These are phyloP conservation scores for Nothura maculosa DNA, from an alignment of 2,797 vertebrate genomes.

Conservation along the genomic window DNA sequence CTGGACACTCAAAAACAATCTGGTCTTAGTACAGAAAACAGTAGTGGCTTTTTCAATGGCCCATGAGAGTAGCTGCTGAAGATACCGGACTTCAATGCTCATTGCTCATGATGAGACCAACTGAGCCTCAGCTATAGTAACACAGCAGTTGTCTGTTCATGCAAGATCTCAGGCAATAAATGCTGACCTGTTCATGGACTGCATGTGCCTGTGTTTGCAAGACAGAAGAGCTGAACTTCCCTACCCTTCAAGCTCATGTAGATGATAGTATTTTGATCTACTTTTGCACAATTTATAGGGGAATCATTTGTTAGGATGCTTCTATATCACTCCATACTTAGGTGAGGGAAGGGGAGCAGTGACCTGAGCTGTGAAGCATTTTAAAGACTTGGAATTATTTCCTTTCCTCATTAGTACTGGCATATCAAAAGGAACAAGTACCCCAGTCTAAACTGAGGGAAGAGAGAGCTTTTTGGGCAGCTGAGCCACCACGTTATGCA, in stretches of 20 bases:
- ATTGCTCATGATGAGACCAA: neutral
- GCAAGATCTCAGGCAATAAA: neutral
- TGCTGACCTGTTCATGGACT: neutral
- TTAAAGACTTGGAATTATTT: neutral
- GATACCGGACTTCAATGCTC: neutral
- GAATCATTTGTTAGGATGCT: rapidly evolving
- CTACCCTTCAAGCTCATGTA: neutral
- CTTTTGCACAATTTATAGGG: neutral
- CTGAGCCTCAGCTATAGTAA: neutral
- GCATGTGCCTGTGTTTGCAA: neutral
- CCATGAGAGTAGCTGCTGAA: neutral
- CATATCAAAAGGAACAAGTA: neutral
- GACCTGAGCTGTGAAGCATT: neutral
- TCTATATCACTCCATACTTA: neutral
- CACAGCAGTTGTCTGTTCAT: rapidly evolving
- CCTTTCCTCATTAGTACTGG: neutral
- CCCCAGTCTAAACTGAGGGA: neutral
- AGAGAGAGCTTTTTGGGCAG: neutral
- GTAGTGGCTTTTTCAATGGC: neutral
- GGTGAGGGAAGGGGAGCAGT: neutral
- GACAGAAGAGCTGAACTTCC: neutral
- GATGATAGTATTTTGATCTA: neutral
- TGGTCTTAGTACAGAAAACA: neutral
- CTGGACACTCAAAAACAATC: neutral
- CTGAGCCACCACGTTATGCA: neutral